Conservation (phyloP, 53 echinoderm and acorn worm genomes). For the Echinarachnius parma region DNA sequence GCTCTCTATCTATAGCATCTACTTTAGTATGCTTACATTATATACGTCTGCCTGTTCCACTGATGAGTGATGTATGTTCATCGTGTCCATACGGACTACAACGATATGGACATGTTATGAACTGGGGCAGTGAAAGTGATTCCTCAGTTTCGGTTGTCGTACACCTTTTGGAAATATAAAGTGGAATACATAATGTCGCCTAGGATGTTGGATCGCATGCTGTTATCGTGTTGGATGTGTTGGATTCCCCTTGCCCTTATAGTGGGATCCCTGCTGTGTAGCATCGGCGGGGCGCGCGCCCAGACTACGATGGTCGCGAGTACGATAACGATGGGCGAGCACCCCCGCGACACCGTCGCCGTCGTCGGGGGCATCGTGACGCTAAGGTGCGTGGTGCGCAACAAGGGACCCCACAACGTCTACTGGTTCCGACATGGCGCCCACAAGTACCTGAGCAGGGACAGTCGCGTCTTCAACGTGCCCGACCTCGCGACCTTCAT, state of each 20-base stretch:
- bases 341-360: constrained; percentile 46
- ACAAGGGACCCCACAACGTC: constrained; percentile 35
- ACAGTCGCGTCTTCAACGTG: constrained; percentile 18
- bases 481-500: constrained; percentile 26
- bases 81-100: no score
- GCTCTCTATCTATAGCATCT: no score
- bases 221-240: constrained; percentile 1
- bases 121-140: no score
- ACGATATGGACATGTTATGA: no score
- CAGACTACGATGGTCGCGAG: constrained; percentile 10
- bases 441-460: constrained; percentile 52
- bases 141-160: no score
- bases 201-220: constrained; percentile 2
- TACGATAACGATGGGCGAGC: constrained; percentile 26
- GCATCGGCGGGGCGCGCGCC: background rate
- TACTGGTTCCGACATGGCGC: constrained; percentile 52
- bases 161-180: no score
- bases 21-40: no score
- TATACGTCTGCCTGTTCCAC: no score
- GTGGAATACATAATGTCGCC: no score
- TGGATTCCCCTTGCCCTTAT: background rate
- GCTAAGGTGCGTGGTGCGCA: constrained; percentile 41
- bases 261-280: constrained; percentile 22
- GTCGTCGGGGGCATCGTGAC: constrained; percentile 40
- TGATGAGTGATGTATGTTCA: no score